Evolutionary conservation across 2,888 invertebrate genomes (phyloP).

Genomic region (Venusia cambrica): DNA sequence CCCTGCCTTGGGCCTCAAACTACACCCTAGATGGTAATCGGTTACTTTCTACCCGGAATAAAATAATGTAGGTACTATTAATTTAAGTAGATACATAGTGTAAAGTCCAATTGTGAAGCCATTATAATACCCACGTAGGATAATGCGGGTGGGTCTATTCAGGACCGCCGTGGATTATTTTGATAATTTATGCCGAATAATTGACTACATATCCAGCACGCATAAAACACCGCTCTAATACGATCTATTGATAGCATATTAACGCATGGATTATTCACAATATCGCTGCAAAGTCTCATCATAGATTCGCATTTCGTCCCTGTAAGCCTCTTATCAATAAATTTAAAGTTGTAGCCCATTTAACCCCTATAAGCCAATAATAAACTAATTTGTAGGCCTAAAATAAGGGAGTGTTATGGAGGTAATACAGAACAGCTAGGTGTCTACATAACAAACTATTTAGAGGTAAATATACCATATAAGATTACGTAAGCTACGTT

Average conservation of each 20-base stretch:
- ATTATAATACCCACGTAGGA: no score
- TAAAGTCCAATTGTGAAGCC: no score
- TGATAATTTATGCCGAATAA: no score
- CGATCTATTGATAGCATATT: slow-evolving; percentile 1
- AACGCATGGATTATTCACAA: slow-evolving; percentile 12
- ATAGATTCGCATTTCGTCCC: slow-evolving; percentile 36
- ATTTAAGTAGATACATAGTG: no score
- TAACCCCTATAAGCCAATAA: slow-evolving; percentile 36
- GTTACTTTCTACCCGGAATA: no score
- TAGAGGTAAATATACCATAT: no score
- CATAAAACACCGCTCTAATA: background rate
- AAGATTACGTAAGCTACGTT: no score
- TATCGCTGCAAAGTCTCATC: slow-evolving; percentile 25
- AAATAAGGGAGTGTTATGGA: slow-evolving; percentile 6
- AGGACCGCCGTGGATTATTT: slow-evolving; percentile 12
- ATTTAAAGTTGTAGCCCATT: slow-evolving; percentile 40
- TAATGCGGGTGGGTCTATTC: slow-evolving; percentile 14
- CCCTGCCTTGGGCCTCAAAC: no score
- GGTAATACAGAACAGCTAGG: slow-evolving; percentile 8
- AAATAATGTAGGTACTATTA: no score
- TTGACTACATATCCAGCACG: background rate
- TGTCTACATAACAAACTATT: no score
- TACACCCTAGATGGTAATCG: no score
- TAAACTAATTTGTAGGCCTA: slow-evolving; percentile 41
- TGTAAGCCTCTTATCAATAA: slow-evolving; percentile 46